Evolutionary conservation across 2,113 vertebrate genomes (phyloP).

Genomic region (Diphyllodes magnificus): DNA sequence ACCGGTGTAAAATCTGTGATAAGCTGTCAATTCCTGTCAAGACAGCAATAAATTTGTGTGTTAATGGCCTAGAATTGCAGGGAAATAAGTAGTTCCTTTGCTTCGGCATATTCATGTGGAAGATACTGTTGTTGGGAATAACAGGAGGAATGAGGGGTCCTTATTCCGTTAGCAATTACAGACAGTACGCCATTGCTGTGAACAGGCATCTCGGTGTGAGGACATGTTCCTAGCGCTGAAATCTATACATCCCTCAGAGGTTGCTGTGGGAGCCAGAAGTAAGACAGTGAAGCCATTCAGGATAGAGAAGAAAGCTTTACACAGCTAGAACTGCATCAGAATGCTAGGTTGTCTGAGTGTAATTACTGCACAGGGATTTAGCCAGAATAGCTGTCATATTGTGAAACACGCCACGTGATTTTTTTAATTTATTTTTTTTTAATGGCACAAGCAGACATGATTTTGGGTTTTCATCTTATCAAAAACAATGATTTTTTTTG

Average conservation of each 20-base stretch:
- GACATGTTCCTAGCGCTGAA: not conserved
- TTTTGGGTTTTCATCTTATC: not conserved
- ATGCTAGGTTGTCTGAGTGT: not conserved
- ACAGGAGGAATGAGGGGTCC: fast-evolving
- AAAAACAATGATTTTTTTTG: not conserved
- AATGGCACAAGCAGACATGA: not conserved
- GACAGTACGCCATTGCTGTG: not conserved
- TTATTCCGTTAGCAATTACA: not conserved
- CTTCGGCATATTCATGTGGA: fast-evolving
- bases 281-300: not conserved
- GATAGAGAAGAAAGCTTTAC: not conserved
- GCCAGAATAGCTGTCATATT: not conserved
- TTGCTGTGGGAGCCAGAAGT: not conserved
- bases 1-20: not conserved
- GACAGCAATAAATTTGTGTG: not conserved
- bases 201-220: not conserved
- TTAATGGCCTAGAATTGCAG: not conserved
- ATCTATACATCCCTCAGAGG: not conserved
- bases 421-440: not conserved
- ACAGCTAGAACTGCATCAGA: not conserved
- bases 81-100: not conserved
- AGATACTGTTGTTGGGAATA: not conserved
- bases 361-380: not conserved
- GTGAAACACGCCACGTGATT: not conserved
- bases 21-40: not conserved